Conservation (phyloP, 2,888 invertebrate species). For the Diarsia rubi region DNA sequence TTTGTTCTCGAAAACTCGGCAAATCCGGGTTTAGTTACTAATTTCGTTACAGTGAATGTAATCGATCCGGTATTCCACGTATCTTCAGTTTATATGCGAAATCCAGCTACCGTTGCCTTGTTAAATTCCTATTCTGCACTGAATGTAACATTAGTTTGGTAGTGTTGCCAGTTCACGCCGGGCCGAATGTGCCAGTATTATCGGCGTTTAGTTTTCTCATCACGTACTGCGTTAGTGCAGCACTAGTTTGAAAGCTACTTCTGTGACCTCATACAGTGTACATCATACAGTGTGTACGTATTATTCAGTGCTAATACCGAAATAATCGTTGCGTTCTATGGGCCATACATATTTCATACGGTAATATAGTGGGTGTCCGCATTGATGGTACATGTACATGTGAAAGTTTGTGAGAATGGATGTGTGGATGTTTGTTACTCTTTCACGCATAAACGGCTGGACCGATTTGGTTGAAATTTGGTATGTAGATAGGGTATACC, state of each 20-base stretch:
- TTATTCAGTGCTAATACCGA: slow-evolving; percentile 54
- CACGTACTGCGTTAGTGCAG: slow-evolving; percentile 67
- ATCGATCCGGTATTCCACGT: slow-evolving; percentile 57
- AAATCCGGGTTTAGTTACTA: slow-evolving; percentile 57
- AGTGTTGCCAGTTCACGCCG: slow-evolving; percentile 56
- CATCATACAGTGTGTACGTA: slow-evolving; percentile 36
- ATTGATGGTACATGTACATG: not conserved
- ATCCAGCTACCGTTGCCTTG: slow-evolving; percentile 54
- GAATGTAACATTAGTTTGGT: slow-evolving; percentile 56
- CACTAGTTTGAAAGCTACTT: slow-evolving; percentile 58
- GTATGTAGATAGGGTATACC: too few species aligned
- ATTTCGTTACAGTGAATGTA: slow-evolving; percentile 61
- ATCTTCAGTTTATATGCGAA: slow-evolving; percentile 60
- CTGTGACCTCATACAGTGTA: slow-evolving; percentile 43
- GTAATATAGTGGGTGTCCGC: slow-evolving; percentile 12
- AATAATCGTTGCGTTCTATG: slow-evolving; percentile 55
- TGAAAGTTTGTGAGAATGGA: too few species aligned
- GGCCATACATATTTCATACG: slow-evolving; percentile 52
- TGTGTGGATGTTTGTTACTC: too few species aligned
- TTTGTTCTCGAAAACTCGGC: slow-evolving; percentile 29
- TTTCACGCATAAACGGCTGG: too few species aligned
- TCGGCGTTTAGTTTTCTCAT: slow-evolving; percentile 59
- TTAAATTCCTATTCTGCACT: slow-evolving; percentile 57
- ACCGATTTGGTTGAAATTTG: too few species aligned
- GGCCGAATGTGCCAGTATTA: slow-evolving; percentile 58